Conservation (phyloP, 37 sponge, comb jelly and placozoan genomes). For the Halichondria panicea region DNA sequence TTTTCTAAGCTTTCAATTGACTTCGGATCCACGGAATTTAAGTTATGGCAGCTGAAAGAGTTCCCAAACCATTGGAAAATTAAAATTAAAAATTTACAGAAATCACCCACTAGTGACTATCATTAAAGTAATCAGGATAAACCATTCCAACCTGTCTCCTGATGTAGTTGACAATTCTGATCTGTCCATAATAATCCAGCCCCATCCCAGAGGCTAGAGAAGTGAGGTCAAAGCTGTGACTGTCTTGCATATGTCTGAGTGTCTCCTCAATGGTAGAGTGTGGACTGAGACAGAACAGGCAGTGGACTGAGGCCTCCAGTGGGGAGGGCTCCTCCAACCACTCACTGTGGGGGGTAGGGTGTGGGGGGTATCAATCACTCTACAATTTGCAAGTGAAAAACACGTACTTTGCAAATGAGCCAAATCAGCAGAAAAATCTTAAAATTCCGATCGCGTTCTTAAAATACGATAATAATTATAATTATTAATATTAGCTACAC, state of each 20-base stretch:
- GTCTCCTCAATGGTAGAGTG: neutral
- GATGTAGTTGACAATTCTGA: conserved; percentile 78
- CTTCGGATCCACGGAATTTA: no score
- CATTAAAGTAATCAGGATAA: neutral
- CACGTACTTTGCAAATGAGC: no score
- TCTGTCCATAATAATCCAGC: conserved; percentile 65
- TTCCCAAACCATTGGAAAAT: no score
- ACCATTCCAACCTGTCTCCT: conserved; percentile 54
- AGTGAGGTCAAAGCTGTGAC: conserved; percentile 47
- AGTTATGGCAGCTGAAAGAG: no score
- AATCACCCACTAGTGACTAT: neutral
- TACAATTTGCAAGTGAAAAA: no score
- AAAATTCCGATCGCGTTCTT: no score
- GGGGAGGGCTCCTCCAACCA: conserved; percentile 59
- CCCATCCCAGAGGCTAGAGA: neutral
- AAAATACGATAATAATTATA: no score
- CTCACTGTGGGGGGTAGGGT: conserved; percentile 7
- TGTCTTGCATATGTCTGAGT: conserved; percentile 38
- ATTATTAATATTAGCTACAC: no score
- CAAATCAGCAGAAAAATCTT: no score
- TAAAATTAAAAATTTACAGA: no score
- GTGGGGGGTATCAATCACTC: neutral
- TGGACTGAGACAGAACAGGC: conserved; percentile 73
- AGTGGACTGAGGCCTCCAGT: conserved; percentile 12
- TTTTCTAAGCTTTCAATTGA: no score